Percentiles rank a stretch among this genome's conserved stretches.
These are phyloP conservation scores for Leptopterna dolabrata DNA, from an alignment of 2,888 invertebrate species.

Conservation along the genomic window DNA sequence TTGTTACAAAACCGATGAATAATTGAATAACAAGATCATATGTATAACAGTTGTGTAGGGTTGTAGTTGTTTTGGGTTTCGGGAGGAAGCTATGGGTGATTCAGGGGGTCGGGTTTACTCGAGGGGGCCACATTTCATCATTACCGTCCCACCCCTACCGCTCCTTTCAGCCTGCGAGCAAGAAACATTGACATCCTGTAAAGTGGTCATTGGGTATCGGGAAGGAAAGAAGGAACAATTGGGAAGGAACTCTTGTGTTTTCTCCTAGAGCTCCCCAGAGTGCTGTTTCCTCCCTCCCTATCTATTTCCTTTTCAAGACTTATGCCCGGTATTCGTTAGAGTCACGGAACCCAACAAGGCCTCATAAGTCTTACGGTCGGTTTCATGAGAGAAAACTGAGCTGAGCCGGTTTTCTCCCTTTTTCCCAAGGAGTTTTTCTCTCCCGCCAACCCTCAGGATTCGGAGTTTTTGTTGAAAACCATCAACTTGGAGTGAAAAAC, in stretches of 20 bases:
- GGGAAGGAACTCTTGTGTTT: slow-evolving; percentile 24
- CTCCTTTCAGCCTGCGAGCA: background rate
- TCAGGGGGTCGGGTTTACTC: background rate
- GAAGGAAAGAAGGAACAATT: slow-evolving; percentile 30
- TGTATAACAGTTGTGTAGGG: slow-evolving; percentile 51
- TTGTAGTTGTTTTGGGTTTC: background rate
- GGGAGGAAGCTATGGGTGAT: slow-evolving; percentile 4
- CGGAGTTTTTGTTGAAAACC: slow-evolving; percentile 1
- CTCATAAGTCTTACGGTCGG: slow-evolving; percentile 30
- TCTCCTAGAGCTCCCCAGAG: slow-evolving; percentile 45
- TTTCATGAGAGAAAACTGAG: background rate
- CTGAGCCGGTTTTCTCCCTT: background rate
- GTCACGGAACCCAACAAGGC: slow-evolving; percentile 39
- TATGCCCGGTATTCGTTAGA: slow-evolving; percentile 47
- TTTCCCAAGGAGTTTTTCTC: background rate
- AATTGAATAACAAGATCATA: slow-evolving; percentile 56
- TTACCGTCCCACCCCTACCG: background rate
- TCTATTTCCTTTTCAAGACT: background rate
- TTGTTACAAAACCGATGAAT: slow-evolving; percentile 48
- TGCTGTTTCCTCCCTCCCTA: slow-evolving; percentile 35
- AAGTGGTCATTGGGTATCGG: slow-evolving; percentile 50
- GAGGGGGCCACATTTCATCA: slow-evolving; percentile 44
- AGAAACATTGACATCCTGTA: slow-evolving; percentile 53
- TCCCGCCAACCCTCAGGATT: background rate
- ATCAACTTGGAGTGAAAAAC: slow-evolving; percentile 18